These are phyloP conservation scores for Leptogaster cylindrica DNA, from an alignment of 2,888 invertebrate genomes.

Conservation along the genomic window DNA sequence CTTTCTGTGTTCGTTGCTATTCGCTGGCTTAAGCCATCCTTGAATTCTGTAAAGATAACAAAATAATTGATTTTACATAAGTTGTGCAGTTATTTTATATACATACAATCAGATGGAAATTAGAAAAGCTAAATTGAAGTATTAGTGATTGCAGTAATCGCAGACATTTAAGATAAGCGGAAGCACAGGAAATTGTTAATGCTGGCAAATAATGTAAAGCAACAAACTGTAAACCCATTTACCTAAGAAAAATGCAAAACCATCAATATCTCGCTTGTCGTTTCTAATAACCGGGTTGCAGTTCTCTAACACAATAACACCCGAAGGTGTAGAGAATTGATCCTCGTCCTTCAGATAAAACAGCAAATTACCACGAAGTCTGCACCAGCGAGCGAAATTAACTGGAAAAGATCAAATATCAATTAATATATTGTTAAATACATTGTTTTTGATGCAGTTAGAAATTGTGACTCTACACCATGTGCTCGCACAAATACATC, in stretches of 20 bases:
- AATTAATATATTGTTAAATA: not conserved
- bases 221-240: slow-evolving; percentile 54
- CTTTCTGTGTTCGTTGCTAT: slow-evolving; percentile 80
- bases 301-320: slow-evolving; percentile 87
- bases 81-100: not conserved
- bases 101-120: not conserved
- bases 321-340: slow-evolving; percentile 85
- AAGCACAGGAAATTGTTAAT: too few relatives aligned
- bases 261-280: slow-evolving; percentile 69
- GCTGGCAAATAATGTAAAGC: too few relatives aligned
- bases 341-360: slow-evolving; percentile 92
- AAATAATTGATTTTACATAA: not conserved
- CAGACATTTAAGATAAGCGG: too few relatives aligned
- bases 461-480: slow-evolving; percentile 11
- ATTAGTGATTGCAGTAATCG: too few relatives aligned
- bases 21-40: slow-evolving; percentile 81
- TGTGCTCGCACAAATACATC: slow-evolving; percentile 2
- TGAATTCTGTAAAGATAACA: slow-evolving; percentile 69
- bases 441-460: not conserved
- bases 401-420: slow-evolving; percentile 64
- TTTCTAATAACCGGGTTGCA: slow-evolving; percentile 75
- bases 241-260: slow-evolving; percentile 84
- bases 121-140: not conserved
- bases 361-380: slow-evolving; percentile 88
- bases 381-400: slow-evolving; percentile 84